Evolutionary conservation across 2,113 vertebrate species (phyloP), one percentile per base, ranked within the genome.

Genomic region (Peromyscus maniculatus): DNA sequence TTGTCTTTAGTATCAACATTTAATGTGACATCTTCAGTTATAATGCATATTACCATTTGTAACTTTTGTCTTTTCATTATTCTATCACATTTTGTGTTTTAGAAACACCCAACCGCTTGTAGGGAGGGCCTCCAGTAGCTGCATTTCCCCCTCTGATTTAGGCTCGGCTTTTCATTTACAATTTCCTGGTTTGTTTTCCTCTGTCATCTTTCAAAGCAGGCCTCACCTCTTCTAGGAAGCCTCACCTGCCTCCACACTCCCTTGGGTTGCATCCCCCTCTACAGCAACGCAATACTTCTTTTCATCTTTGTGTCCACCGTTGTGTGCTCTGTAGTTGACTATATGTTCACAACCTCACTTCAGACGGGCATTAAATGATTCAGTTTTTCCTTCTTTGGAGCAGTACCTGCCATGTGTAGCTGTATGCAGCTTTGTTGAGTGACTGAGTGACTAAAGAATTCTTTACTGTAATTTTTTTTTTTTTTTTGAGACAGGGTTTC

Each of bases 111-210:
- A 4, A 26, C 24, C 49, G 8, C 87, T 69, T 57, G 8, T 5
- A 86, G 26, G 36, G 74, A 55, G 55, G 55, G 55, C 31, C 33
- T 28, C 15, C 4, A 43, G 1, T 62, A 17, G n/a, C 22, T 11
- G 43, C 43, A 4, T 75, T 86, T 92, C 59, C 84, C 59, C n/a
- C 46, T 92, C 66, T 87, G 87, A 82, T 71, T 93, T 94, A n/a
- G n/a, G 52, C 9, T 87, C 71, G 93, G 36, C 43, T 39, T 66
- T 72, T 55, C 22, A 28, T 66, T 66, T 15, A 86, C 1, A 4
- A 0, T n/a, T 72, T 92, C 11, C 39, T 46, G 52, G 9, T 59
- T 89, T 36, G 77, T 55, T 17, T 46, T 46, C 28, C 36, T 66
- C 39, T 74, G 74, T 64, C 31, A 72, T 78, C 43, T 26, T 49